phyloP scores from a whole-genome alignment of 1,140 invertebrate species.

The Drosophila nikananu region DNA sequence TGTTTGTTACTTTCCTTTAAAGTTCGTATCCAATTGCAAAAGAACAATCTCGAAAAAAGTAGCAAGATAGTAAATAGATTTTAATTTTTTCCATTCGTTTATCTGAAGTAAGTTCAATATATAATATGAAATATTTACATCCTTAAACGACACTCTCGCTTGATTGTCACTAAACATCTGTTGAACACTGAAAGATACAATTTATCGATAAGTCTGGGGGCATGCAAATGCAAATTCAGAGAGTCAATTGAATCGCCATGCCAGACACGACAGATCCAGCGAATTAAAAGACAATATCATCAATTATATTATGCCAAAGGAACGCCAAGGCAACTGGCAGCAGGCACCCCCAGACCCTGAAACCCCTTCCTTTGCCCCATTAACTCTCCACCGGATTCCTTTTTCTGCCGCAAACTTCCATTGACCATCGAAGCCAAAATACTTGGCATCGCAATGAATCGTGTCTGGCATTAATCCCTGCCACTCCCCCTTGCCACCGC shows the following conservation, averaged over 20 bases:
- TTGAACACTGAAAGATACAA: conserved; percentile 41
- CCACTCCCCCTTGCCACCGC: conserved; percentile 15
- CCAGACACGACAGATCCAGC: conserved; percentile 66
- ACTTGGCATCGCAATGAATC: conserved; percentile 58
- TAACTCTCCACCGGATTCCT: conserved; percentile 35
- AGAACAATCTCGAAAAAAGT: background rate
- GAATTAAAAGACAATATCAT: conserved; percentile 85
- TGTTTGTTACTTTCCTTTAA: background rate
- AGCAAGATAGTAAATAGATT: background rate
- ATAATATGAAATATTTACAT: background rate
- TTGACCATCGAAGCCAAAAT: conserved; percentile 56
- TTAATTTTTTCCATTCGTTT: background rate
- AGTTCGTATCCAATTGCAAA: too few species aligned
- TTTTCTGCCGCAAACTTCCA: conserved; percentile 53
- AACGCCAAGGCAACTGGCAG: conserved; percentile 24
- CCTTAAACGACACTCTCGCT: background rate
- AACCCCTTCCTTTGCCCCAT: background rate
- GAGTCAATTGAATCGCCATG: conserved; percentile 55
- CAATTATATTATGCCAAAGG: conserved; percentile 82
- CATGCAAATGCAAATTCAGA: conserved; percentile 54
- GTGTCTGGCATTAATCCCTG: conserved; percentile 69
- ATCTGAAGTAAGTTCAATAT: background rate
- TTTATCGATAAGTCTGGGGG: conserved; percentile 30
- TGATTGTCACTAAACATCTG: conserved; percentile 43
- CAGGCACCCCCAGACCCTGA: background rate